Evolutionary conservation across 2,113 vertebrate species (phyloP).

Genomic region (Cepphus grylle): DNA sequence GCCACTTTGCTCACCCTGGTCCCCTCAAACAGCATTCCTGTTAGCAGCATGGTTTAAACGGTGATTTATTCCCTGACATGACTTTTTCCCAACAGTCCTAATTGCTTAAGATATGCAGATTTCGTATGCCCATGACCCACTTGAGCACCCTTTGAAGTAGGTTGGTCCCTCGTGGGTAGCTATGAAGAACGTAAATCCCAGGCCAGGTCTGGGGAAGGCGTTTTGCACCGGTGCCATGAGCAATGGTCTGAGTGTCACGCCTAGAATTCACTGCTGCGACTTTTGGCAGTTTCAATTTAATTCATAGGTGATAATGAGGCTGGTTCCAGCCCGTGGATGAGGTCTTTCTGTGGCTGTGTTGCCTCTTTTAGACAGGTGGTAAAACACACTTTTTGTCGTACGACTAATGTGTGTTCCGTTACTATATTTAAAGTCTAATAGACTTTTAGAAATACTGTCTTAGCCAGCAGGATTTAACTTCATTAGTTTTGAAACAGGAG

Average conservation of each 20-base stretch:
- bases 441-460: conserved; percentile 38
- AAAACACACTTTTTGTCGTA: conserved; percentile 15
- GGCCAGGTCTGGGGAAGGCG: neutral
- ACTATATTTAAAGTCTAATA: conserved; percentile 45
- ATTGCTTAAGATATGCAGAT: neutral
- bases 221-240: rapidly evolving
- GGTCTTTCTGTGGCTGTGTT: neutral
- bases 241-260: neutral
- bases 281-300: conserved; percentile 35
- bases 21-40: neutral
- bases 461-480: conserved; percentile 63
- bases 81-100: neutral
- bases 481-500: conserved; percentile 60
- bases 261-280: neutral
- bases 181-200: neutral
- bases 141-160: neutral
- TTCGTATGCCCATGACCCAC: neutral
- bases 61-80: neutral
- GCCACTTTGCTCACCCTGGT: neutral
- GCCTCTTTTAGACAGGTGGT: conserved; percentile 20
- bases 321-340: neutral
- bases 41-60: neutral
- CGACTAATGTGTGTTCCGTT: conserved; percentile 12
- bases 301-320: neutral
- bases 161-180: neutral